These are phyloP conservation scores for Dryas iulia DNA, from an alignment of 1,140 invertebrate genomes.

Conservation along the genomic window DNA sequence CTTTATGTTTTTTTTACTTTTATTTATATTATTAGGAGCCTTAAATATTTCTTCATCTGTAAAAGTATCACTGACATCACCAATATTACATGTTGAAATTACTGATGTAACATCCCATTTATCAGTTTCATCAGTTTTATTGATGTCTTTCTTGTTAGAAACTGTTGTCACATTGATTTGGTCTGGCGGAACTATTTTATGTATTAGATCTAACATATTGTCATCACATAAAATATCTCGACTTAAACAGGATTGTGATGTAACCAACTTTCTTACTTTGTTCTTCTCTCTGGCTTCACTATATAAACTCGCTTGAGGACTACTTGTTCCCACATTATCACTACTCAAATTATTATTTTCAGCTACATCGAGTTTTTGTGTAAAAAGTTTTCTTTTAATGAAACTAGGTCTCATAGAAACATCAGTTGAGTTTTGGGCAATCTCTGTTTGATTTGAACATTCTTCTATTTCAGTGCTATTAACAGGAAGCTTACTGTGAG, in stretches of 20 bases:
- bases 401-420: conserved; percentile 66
- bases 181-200: conserved; percentile 65
- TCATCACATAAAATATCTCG: conserved; percentile 52
- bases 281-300: conserved; percentile 52
- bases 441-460: conserved; percentile 24
- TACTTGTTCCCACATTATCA: conserved; percentile 43
- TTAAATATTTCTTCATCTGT: conserved; percentile 71
- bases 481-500: background rate
- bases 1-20: conserved; percentile 28
- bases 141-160: conserved; percentile 41
- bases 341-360: conserved; percentile 51
- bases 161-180: conserved; percentile 53
- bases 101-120: conserved; percentile 64
- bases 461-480: conserved; percentile 25
- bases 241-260: conserved; percentile 61
- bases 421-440: conserved; percentile 39
- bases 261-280: conserved; percentile 63
- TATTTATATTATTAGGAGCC: conserved; percentile 11
- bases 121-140: conserved; percentile 40
- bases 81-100: conserved; percentile 51
- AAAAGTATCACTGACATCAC: conserved; percentile 59
- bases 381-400: conserved; percentile 69
- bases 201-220: conserved; percentile 66
- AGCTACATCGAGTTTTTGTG: conserved; percentile 62
- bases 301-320: conserved; percentile 51